Base-by-base conservation (phyloP, 2,113 vertebrate species). In the Bothrops jararaca region DNA sequence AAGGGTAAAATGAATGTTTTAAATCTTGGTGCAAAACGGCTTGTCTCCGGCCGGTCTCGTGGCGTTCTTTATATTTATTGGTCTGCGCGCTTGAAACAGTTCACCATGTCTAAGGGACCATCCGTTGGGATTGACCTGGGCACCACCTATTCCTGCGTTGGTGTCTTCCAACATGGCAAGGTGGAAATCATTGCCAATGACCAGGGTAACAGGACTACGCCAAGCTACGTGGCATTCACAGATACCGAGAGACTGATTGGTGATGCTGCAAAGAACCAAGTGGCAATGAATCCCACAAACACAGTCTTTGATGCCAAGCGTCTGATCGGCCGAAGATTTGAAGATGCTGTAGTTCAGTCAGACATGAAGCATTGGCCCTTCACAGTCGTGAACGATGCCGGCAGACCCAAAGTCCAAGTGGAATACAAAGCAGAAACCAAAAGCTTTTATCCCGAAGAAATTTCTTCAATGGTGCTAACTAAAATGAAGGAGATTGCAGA, bases 161-260 rank as follows among this genome's bases (percentile, higher is more conserved):
- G 99, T 0, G 99, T 99, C 0, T 99, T 99, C 97, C 99, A 99
- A 34, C 99, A 99, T 86, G 98, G 99, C 39, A 99, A 99, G 96
- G 99, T 99, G 96, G 99, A 99, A 90, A 99, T 99, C 92, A 99
- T 99, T 89, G 99, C 99, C 97, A 99, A 99, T 0, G 99, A 99
- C 95, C 98, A 99, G 96, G 98, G 98, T 0, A 99, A 99, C 97
- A 96, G 98, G 89, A 99, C 99, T 95, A 99, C 98, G 0, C 98
- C 99, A 0, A 99, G 98, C 95, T 99, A 99, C 0, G 98, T 99
- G 0, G 98, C 98, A 18, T 99, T 99, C 91, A 99, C 98, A 0
- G 98, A 99, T 86, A 98, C 98, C 0, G 98, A 99, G 94, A 96
- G 98, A 92, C 93, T 99, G 88, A 99, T 99, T 0, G 98, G 98